A percentile compares a stretch with the other conserved stretches of the same genome.
Conservation (phyloP, 2,113 vertebrate species). For the Carettochelys insculpta region DNA sequence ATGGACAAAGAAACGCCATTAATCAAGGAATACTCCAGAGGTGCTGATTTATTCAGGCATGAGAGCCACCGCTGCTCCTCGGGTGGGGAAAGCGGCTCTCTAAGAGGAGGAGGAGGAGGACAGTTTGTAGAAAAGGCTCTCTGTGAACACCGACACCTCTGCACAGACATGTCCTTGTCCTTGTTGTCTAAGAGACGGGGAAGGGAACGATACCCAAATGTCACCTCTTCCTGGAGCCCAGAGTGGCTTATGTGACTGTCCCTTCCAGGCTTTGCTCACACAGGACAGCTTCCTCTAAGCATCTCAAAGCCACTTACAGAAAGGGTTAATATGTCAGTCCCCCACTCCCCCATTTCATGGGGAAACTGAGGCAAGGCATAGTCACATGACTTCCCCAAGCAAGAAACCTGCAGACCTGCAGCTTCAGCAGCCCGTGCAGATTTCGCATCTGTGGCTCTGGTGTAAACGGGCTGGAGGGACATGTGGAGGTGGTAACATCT, state of each 20-base stretch:
- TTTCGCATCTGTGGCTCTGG: background rate
- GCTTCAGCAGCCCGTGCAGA: too few relatives aligned
- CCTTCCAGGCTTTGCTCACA: background rate
- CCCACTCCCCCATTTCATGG: background rate
- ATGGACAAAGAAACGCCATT: slow-evolving; percentile 70
- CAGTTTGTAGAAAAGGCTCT: background rate
- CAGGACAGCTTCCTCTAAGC: background rate
- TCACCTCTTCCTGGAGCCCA: background rate
- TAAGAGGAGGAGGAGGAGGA: fast-evolving
- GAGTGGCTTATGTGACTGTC: background rate
- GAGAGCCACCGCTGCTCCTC: background rate
- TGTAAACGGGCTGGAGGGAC: background rate
- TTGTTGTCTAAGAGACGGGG: background rate
- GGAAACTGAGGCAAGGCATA: background rate
- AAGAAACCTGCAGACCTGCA: too few relatives aligned
- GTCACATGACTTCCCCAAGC: background rate
- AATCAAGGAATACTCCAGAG: slow-evolving; percentile 65
- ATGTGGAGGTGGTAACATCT: too few relatives aligned
- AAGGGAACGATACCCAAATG: background rate
- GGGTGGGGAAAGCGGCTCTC: background rate
- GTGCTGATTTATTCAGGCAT: slow-evolving; percentile 45
- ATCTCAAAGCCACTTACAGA: background rate
- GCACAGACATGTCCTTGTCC: background rate
- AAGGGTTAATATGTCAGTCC: background rate
- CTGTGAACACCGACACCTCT: too few relatives aligned